These are phyloP conservation scores for Tryphoninae sp. DNA, from an alignment of 2,888 invertebrate genomes.

Conservation along the genomic window DNA sequence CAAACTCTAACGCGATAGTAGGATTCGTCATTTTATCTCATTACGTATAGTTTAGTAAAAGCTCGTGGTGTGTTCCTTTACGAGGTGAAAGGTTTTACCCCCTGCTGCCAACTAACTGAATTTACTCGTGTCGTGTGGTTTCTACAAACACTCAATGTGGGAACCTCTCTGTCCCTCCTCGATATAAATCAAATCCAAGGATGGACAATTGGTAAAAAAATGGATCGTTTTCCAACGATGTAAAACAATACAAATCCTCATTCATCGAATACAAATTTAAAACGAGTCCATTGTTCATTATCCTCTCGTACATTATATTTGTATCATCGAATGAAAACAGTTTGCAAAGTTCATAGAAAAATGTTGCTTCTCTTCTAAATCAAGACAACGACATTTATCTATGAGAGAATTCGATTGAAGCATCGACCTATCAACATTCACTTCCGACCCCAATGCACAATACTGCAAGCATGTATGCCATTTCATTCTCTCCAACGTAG, in stretches of 20 bases:
- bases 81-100: neutral
- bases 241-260: no score
- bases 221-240: neutral
- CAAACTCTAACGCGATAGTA: no score
- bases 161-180: slow-evolving; percentile 6
- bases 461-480: neutral
- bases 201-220: neutral
- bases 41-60: neutral
- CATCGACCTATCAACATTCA: no score
- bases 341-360: no score
- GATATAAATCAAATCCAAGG: slow-evolving; percentile 26
- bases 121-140: slow-evolving; percentile 23
- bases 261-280: no score
- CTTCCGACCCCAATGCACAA: neutral
- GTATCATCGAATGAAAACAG: no score
- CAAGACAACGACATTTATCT: neutral
- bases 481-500: neutral
- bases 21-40: neutral
- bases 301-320: no score
- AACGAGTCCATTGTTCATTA: no score
- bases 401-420: no score
- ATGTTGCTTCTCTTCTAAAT: no score
- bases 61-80: neutral
- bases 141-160: slow-evolving; percentile 39
- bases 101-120: slow-evolving; percentile 17